These are phyloP conservation scores for Neuroscelio doddi DNA, from an alignment of 2,888 invertebrate species.

Conservation along the genomic window DNA sequence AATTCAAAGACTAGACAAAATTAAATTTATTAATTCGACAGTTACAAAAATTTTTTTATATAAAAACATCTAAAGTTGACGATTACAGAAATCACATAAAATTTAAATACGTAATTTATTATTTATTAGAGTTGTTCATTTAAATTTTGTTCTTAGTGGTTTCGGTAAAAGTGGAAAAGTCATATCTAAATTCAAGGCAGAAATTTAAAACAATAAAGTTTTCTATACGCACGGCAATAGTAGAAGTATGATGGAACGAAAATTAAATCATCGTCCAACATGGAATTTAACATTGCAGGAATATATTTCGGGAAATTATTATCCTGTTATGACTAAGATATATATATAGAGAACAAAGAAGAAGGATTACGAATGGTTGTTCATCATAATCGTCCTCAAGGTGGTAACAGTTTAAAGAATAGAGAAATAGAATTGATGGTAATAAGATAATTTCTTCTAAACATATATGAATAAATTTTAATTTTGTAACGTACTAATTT, in stretches of 20 bases:
- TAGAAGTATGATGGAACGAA: constrained; percentile 85
- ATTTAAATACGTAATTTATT: too few relatives aligned
- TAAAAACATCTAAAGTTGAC: too few relatives aligned
- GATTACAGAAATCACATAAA: too few relatives aligned
- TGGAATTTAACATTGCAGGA: constrained; percentile 82
- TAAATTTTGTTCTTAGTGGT: too few relatives aligned
- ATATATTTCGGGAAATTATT: constrained; percentile 90
- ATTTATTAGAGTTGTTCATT: too few relatives aligned
- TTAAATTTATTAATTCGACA: too few relatives aligned
- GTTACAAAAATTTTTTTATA: too few relatives aligned
- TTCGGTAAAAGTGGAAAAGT: constrained; percentile 18
- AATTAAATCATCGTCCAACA: constrained; percentile 80
- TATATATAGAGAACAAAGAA: constrained; percentile 77
- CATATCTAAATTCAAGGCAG: constrained; percentile 1
- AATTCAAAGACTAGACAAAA: too few relatives aligned
- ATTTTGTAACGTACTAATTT: too few relatives aligned
- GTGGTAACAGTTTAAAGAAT: constrained; percentile 67
- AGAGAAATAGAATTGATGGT: constrained; percentile 86
- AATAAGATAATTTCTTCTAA: too few relatives aligned
- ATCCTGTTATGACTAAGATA: constrained; percentile 91
- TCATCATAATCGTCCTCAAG: constrained; percentile 18
- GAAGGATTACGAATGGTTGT: constrained; percentile 76
- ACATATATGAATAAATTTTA: too few relatives aligned
- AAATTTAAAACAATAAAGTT: constrained; percentile 7
- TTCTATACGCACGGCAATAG: constrained; percentile 80